A percentile compares a stretch with the other conserved stretches of the same genome.
These are phyloP conservation scores for Sceloporus undulatus DNA, from an alignment of 2,113 vertebrate genomes.

Conservation along the genomic window DNA sequence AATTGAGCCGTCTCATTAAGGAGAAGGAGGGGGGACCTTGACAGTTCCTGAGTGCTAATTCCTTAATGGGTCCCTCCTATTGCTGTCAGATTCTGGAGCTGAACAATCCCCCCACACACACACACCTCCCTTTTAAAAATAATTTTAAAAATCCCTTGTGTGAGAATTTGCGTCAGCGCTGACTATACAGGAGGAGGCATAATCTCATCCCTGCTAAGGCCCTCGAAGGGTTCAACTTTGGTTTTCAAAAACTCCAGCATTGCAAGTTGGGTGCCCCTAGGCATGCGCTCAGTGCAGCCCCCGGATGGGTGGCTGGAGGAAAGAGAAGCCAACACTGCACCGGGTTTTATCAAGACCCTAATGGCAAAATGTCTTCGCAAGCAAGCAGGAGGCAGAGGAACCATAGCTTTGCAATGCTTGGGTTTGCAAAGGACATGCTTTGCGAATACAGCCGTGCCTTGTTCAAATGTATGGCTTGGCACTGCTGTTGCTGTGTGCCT, in stretches of 20 bases:
- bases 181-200: background rate
- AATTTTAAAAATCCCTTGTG: background rate
- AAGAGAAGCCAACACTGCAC: too few species aligned
- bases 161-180: background rate
- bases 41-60: slow-evolving; percentile 51
- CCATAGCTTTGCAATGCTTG: too few species aligned
- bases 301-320: too few species aligned
- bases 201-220: background rate
- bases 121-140: background rate
- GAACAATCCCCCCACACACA: background rate
- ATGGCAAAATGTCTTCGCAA: background rate
- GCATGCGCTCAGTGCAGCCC: background rate
- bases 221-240: background rate
- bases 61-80: slow-evolving; percentile 48
- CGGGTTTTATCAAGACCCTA: background rate
- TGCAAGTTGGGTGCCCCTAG: background rate
- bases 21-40: slow-evolving; percentile 32
- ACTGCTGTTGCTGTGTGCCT: too few species aligned
- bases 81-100: slow-evolving; percentile 4
- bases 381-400: background rate
- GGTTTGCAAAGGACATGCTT: background rate
- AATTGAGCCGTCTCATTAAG: slow-evolving; percentile 66
- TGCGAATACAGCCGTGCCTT: background rate
- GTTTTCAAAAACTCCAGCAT: background rate
- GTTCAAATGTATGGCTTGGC: too few species aligned